Base-by-base conservation (phyloP, 2,113 vertebrate species). In the Archilochus colubris region DNA sequence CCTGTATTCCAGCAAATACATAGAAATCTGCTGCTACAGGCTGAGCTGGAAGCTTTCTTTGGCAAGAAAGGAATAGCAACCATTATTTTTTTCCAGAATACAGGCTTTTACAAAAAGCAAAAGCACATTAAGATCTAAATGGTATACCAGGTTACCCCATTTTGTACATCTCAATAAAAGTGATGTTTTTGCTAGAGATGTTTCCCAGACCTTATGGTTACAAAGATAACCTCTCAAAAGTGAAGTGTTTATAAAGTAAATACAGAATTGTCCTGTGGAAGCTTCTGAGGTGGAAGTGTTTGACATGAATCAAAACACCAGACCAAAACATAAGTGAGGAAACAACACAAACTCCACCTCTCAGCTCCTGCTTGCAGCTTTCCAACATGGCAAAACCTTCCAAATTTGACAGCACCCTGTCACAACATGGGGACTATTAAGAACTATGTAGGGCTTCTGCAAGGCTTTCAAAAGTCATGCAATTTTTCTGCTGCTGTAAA, bases 221-320 rank as follows among this genome's bases (percentile, higher is more conserved):
- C 10, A 86, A 64, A 54, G 62, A 50, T 18, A 87, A 88, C 63
- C 59, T 77, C 74, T 68, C 28, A 73, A 73, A 88, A 76, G 43
- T 23, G 30, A 93, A 83, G 55, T 30, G 48, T 43, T 67, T 25
- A 38, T 58, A 85, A 87, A 87, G 54, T 14, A 91, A 82, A 77
- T 14, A 31, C 40, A 93, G 38, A 82, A 86, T 48, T 74, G 59
- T 31, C 59, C 89, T 57, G 10, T 21, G 82, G 57, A 93, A 92
- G 27, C 64, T 82, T 79, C 85, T 70, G 68, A 67, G 76, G 55
- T 74, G 61, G 86, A 94, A 31, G 43, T 73, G 62, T 88, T 87
- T 83, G 85, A 95, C 64, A 87, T 14, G n/a, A 88, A 81, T 70
- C 82, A 88, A 93, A 96, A 86, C 31, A 30, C 27, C 10, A 70